Conservation (phyloP, 2,113 vertebrate species). For the Podarcis cretensis region DNA sequence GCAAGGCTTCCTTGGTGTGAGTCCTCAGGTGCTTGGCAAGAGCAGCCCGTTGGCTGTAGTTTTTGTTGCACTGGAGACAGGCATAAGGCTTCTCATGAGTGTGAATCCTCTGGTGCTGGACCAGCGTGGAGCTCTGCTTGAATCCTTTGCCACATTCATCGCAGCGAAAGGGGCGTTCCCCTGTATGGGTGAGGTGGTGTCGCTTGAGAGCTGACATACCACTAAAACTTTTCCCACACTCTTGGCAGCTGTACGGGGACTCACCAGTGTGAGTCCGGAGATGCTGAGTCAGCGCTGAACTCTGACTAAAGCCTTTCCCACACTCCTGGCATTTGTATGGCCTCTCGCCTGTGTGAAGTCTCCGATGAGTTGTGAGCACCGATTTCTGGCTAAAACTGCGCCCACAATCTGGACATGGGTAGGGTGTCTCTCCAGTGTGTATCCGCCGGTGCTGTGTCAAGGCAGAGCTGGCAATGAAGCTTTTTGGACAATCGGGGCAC, state of each 20-base stretch:
- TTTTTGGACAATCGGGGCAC: constrained; percentile 30
- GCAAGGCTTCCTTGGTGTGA: neutral
- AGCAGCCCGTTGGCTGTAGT: constrained; percentile 19
- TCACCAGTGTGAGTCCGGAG: neutral
- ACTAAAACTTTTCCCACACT: constrained; percentile 27
- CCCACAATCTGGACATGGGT: constrained; percentile 12
- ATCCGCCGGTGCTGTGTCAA: constrained; percentile 25
- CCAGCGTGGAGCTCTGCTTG: neutral
- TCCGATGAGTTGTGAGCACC: constrained; percentile 67
- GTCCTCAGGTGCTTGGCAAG: constrained; percentile 20
- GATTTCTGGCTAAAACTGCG: constrained; percentile 62
- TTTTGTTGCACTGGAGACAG: constrained; percentile 13
- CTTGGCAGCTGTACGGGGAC: neutral
- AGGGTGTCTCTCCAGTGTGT: constrained; percentile 19
- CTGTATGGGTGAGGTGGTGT: constrained; percentile 46
- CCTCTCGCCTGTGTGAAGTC: constrained; percentile 55
- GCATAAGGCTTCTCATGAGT: constrained; percentile 11
- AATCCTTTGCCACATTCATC: constrained; percentile 41
- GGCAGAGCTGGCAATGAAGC: constrained; percentile 21
- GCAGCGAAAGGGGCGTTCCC: constrained; percentile 45
- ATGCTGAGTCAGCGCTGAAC: neutral
- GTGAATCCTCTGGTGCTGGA: constrained; percentile 38
- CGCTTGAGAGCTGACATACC: constrained; percentile 41
- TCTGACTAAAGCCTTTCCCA: constrained; percentile 7
- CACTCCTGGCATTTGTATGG: neutral